These are phyloP conservation scores for Zoanthus sansibaricus DNA, from an alignment of 92 coral and sea anemone genomes.

Conservation along the genomic window DNA sequence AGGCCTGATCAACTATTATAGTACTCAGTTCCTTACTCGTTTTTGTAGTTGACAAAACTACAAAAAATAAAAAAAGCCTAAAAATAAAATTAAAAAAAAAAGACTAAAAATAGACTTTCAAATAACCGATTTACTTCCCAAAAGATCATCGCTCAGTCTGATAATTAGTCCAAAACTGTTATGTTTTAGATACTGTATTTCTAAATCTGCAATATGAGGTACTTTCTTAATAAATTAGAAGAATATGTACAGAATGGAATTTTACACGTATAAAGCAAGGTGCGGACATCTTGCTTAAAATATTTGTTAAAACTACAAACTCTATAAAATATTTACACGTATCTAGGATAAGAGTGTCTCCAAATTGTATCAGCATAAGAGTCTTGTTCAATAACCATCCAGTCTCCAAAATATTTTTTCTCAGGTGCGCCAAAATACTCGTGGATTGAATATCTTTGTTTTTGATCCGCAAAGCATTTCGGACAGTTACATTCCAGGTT, in stretches of 20 bases:
- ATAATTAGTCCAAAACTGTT: too few relatives aligned
- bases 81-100: too few relatives aligned
- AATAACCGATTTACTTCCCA: too few relatives aligned
- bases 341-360: constrained; percentile 43
- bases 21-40: too few relatives aligned
- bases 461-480: constrained; percentile 63
- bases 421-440: constrained; percentile 81
- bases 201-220: too few relatives aligned
- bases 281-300: not conserved
- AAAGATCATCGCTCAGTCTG: too few relatives aligned
- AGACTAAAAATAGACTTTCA: too few relatives aligned
- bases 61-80: too few relatives aligned
- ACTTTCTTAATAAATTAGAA: not conserved
- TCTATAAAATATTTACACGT: constrained; percentile 25
- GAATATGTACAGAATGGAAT: constrained; percentile 2
- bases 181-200: too few relatives aligned
- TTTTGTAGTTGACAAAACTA: too few relatives aligned
- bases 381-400: constrained; percentile 66
- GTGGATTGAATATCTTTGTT: constrained; percentile 54
- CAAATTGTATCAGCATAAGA: constrained; percentile 3
- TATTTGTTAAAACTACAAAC: not conserved
- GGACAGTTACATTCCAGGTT: constrained; percentile 75
- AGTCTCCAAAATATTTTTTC: constrained; percentile 88
- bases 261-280: constrained; percentile 18
- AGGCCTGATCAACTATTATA: too few relatives aligned